Evolutionary conservation across 2,888 invertebrate species (phyloP), one percentile per base, ranked within the genome.

Genomic region (Trachelus iudaicus): DNA sequence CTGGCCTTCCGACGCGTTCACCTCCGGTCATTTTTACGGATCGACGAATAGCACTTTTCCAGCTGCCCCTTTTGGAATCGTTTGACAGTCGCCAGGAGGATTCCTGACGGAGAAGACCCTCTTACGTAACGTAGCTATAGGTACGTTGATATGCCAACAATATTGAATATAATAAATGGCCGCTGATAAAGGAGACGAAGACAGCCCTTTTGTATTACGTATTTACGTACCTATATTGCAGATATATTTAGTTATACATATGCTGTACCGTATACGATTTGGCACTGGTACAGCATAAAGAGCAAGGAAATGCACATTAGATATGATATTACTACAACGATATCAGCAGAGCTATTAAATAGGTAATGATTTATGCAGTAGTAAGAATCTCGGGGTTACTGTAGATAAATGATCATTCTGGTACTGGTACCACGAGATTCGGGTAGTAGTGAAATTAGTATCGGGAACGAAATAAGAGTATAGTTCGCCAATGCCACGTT

Each of bases 1-100:
- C 76, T 77, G n/a, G 75, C 76, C 76, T 75, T 77, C 76, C 77
- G 76, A 74, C 79, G 76, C 68, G 73, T 75, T 23, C 76, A 79
- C 77, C 77, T 82, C 79, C 79, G 73, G 80, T 77, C 69, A 23
- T 9, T 77, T 37, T 73, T 56, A 73, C 23, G 37, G 33, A 37
- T 71, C 69, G 23, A 69, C 69, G 75, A 30, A 11, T 75, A 73
- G 73, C 56, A 31, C 74, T 40, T 75, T 13, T 77, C 34, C 74
- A 40, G n/a, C 35, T 33, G 69, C 2, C 33, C 15, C 75, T 75
- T 77, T n/a, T 74, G 76, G n/a, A 37, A n/a, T 30, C 40, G 34
- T 23, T 15, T 23, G n/a, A 78, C 69, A 75, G 76, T 56, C 9
- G 30, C 13, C 31, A n/a, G n/a, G 2, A 15, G 9, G 13, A 71